Percentiles rank a stretch among this genome's conserved stretches.
phyloP scores from a whole-genome alignment of 1,140 invertebrate species.

The Adelges cooleyi region DNA sequence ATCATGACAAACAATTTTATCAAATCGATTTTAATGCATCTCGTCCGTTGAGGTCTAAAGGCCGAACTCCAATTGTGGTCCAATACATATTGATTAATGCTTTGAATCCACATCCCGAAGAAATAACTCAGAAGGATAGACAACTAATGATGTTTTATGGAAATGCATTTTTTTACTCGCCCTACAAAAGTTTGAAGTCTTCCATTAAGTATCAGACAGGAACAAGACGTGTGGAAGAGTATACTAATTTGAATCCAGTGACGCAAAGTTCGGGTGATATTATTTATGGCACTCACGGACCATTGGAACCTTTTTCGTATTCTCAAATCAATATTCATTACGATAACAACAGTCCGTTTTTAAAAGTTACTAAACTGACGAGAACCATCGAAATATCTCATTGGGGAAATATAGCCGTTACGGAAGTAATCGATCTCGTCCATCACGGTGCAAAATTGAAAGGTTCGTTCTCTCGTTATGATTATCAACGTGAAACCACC shows the following conservation, averaged over 20 bases:
- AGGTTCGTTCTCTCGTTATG: conserved; percentile 89
- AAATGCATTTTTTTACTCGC: conserved; percentile 71
- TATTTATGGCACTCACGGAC: conserved; percentile 77
- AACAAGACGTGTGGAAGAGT: conserved; percentile 70
- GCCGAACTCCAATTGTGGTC: conserved; percentile 51
- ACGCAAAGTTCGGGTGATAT: conserved; percentile 64
- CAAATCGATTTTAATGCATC: conserved; percentile 51
- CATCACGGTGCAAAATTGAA: conserved; percentile 88
- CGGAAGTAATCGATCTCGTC: conserved; percentile 82
- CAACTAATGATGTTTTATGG: conserved; percentile 80
- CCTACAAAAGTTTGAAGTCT: conserved; percentile 67
- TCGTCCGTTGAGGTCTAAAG: conserved; percentile 41
- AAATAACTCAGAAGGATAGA: conserved; percentile 84
- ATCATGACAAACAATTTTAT: conserved; percentile 45
- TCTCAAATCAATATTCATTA: conserved; percentile 75
- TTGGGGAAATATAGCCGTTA: conserved; percentile 97
- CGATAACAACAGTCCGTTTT: conserved; percentile 92
- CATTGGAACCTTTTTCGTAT: conserved; percentile 48
- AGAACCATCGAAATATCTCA: conserved; percentile 91
- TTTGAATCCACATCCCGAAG: conserved; percentile 67
- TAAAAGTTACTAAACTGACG: conserved; percentile 76
- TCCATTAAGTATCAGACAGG: conserved; percentile 67
- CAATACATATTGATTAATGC: conserved; percentile 66
- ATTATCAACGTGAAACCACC: conserved; percentile 82
- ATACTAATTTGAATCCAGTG: conserved; percentile 75